Evolutionary conservation across 2,797 vertebrate genomes (phyloP).

Genomic region (Malurus leucopterus): DNA sequence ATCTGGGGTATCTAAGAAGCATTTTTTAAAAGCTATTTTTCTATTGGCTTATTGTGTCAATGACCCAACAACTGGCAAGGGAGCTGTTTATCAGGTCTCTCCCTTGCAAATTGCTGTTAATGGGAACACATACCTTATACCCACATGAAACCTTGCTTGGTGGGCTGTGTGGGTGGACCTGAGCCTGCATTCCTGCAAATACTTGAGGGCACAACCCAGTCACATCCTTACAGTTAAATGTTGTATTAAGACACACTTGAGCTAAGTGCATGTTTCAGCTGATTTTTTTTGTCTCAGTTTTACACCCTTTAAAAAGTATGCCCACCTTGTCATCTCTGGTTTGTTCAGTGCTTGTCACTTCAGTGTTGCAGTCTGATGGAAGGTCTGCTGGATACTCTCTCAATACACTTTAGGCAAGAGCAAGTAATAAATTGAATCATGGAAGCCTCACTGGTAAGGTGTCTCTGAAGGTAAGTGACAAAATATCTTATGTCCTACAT

Average conservation of each 20-base stretch:
- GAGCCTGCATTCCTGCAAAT: background rate
- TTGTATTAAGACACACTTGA: background rate
- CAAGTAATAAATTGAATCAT: background rate
- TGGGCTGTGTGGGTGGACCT: background rate
- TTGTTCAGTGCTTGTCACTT: background rate
- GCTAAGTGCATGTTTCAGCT: background rate
- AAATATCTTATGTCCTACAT: background rate
- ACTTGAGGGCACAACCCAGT: background rate
- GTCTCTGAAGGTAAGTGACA: background rate
- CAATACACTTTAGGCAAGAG: background rate
- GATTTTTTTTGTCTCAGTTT: background rate
- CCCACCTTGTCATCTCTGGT: background rate
- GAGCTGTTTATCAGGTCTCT: background rate
- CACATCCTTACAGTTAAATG: background rate
- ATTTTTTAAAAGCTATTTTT: background rate
- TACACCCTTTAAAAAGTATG: background rate
- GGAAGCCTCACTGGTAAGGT: background rate
- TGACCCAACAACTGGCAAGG: background rate
- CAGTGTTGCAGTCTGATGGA: background rate
- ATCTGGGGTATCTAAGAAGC: background rate
- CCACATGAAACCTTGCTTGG: background rate
- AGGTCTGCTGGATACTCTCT: background rate
- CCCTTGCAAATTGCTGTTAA: constrained; percentile 3
- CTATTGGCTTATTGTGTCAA: background rate
- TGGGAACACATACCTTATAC: background rate